Conservation (phyloP, 2,888 invertebrate species). For the Dione vanillae region DNA sequence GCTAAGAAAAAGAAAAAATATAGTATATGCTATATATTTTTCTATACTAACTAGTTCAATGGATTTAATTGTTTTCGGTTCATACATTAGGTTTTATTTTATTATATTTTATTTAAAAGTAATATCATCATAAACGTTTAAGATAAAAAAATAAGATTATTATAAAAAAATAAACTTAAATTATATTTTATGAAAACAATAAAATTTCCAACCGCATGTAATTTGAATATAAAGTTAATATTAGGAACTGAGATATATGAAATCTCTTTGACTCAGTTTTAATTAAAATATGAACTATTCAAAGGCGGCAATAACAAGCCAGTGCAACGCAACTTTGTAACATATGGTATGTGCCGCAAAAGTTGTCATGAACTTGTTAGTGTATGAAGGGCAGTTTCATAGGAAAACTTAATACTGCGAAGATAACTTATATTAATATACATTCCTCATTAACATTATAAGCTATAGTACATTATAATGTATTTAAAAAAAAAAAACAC, state of each 20-base stretch:
- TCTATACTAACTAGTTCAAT: not conserved
- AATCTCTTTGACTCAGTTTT: slow-evolving; percentile 60
- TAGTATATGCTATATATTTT: not conserved
- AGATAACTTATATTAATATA: not conserved
- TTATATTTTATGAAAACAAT: no score
- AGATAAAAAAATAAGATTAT: no score
- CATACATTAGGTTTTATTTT: not conserved
- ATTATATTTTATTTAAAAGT: not conserved
- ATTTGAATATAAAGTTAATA: slow-evolving; percentile 38
- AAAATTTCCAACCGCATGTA: slow-evolving; percentile 18
- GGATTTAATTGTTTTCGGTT: not conserved
- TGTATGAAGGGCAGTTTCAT: not conserved
- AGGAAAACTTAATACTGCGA: not conserved
- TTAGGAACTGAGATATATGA: slow-evolving; percentile 52
- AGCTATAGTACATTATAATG: no score
- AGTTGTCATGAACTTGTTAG: slow-evolving; percentile 19
- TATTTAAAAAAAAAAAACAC: no score
- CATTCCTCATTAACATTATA: no score
- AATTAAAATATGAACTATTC: slow-evolving; percentile 75
- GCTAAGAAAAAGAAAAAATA: not conserved
- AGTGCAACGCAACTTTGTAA: slow-evolving; percentile 27
- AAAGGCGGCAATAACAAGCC: slow-evolving; percentile 51
- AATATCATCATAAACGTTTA: no score
- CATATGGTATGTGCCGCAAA: slow-evolving; percentile 18
- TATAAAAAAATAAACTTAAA: no score